A percentile compares a stretch with the other conserved stretches of the same genome.
Evolutionary conservation across 2,797 vertebrate genomes (phyloP).

Genomic region (Tragelaphus oryx): DNA sequence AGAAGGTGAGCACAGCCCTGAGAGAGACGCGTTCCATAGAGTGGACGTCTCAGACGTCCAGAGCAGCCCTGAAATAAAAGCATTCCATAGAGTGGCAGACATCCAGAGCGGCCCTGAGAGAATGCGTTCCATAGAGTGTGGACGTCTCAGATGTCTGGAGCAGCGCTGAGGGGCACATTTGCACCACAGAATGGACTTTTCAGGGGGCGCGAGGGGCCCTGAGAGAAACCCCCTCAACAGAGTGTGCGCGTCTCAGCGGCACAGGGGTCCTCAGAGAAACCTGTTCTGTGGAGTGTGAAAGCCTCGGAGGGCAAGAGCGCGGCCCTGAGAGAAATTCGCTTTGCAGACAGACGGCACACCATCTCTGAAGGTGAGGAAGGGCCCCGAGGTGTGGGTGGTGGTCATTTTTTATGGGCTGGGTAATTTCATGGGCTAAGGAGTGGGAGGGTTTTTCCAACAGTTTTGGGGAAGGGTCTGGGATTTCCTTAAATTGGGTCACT

Average conservation of each 20-base stretch:
- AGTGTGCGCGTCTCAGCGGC: not conserved
- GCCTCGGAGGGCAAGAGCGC: not conserved
- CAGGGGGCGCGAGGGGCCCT: not conserved
- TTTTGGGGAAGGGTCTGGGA: not conserved
- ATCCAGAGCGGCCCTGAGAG: not conserved
- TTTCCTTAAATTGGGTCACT: not conserved
- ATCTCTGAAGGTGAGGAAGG: not conserved
- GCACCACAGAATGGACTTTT: not conserved
- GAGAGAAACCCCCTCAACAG: not conserved
- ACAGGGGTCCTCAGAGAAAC: not conserved
- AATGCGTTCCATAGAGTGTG: accelerated
- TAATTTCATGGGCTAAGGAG: not conserved
- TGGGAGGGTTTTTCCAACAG: not conserved
- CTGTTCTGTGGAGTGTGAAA: not conserved
- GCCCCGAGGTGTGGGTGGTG: not conserved
- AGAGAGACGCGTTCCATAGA: not conserved
- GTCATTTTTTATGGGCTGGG: not conserved
- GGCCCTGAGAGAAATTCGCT: not conserved
- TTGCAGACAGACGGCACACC: accelerated
- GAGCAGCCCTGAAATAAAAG: not conserved
- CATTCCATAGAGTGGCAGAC: not conserved
- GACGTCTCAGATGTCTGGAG: not conserved
- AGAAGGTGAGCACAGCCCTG: not conserved
- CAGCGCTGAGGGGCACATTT: not conserved
- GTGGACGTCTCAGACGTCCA: not conserved